Conservation (phyloP, 2,797 vertebrate species). For the Cercopithecus neglectus region DNA sequence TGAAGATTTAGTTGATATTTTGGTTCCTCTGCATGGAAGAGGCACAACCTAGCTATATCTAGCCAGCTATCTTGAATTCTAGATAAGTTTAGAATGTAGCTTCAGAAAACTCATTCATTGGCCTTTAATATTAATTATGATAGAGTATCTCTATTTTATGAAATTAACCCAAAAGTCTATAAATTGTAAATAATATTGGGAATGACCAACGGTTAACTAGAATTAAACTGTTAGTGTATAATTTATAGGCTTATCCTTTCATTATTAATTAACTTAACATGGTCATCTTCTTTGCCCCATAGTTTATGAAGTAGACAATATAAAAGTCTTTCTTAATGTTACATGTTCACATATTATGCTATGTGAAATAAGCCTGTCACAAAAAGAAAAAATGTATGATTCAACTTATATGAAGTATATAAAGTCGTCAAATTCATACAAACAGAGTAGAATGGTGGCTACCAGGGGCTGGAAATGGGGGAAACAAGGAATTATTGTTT, state of each 20-base stretch:
- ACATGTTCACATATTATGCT: background rate
- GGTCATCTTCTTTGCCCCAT: background rate
- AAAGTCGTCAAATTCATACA: background rate
- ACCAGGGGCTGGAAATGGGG: background rate
- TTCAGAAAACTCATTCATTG: constrained; percentile 64
- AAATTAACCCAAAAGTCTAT: constrained; percentile 65
- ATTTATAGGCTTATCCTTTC: background rate
- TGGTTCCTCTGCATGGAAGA: background rate
- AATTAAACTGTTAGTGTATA: constrained; percentile 63
- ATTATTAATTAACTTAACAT: background rate
- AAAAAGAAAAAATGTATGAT: background rate
- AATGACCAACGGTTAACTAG: constrained; percentile 32
- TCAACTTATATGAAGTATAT: background rate
- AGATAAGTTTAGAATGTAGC: background rate
- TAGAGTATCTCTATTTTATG: constrained; percentile 73
- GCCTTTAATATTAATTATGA: constrained; percentile 77
- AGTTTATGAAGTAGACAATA: background rate
- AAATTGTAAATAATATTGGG: constrained; percentile 70
- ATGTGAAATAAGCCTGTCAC: background rate
- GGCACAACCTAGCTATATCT: background rate
- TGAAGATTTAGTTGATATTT: background rate
- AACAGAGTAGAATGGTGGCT: background rate
- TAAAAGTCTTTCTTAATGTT: background rate
- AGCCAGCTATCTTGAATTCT: background rate
- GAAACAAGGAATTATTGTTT: background rate